Conservation (phyloP, 2,888 invertebrate genomes). For the Synergus gifuensis region DNA sequence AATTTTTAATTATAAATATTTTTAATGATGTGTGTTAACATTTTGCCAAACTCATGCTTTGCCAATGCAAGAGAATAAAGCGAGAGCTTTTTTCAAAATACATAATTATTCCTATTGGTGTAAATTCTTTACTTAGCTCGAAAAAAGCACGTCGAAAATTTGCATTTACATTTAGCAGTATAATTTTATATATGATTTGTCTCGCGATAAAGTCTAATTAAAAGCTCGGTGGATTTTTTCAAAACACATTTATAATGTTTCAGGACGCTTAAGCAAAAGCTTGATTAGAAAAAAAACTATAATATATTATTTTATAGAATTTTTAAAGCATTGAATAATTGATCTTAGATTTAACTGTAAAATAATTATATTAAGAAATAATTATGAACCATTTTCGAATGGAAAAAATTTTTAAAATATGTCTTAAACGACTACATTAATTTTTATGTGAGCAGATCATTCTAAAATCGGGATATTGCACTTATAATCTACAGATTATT, state of each 20-base stretch:
- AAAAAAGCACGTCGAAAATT: constrained; percentile 6
- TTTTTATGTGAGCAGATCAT: background rate
- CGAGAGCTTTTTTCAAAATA: background rate
- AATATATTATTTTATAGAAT: background rate
- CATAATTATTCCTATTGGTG: background rate
- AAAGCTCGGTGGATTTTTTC: constrained; percentile 21
- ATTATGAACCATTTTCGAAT: background rate
- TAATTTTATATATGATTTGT: constrained; percentile 24
- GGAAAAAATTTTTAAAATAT: background rate
- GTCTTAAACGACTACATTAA: background rate
- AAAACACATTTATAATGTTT: constrained; percentile 5
- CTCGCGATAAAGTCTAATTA: constrained; percentile 35
- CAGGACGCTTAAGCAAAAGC: background rate
- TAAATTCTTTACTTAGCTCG: background rate
- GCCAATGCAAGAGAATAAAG: background rate
- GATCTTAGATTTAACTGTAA: background rate
- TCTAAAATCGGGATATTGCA: background rate
- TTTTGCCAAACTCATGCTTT: background rate
- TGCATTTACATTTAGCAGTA: background rate
- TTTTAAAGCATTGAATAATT: background rate
- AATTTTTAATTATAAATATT: background rate
- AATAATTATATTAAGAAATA: background rate
- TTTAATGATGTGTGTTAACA: background rate
- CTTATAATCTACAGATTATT: background rate
- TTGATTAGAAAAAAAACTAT: background rate